Percentiles rank a stretch among this genome's conserved stretches.
phyloP scores from a whole-genome alignment of 2,888 invertebrate species.

The Hypselothyrea guttata region DNA sequence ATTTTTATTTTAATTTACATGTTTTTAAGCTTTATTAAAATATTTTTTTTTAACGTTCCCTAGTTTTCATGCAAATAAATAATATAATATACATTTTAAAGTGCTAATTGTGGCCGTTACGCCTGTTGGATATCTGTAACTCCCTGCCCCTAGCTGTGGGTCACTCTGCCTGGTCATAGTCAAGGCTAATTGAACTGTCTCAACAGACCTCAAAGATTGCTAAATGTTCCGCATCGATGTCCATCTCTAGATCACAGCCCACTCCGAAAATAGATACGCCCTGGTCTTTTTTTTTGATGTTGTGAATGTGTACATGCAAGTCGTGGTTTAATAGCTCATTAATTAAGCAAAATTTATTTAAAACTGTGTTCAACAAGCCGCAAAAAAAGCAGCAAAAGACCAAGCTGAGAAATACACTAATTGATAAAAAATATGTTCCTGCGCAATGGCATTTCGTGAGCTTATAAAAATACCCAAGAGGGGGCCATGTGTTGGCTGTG shows the following conservation, averaged over 20 bases:
- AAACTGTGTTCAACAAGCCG: slow-evolving; percentile 62
- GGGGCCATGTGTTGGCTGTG: slow-evolving; percentile 17
- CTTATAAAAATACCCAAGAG: not conserved
- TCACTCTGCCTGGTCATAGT: slow-evolving; percentile 22
- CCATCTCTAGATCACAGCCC: slow-evolving; percentile 47
- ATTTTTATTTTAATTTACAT: no score
- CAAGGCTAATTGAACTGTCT: slow-evolving; percentile 38
- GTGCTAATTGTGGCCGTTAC: not conserved
- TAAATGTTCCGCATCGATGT: slow-evolving; percentile 42
- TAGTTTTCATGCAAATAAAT: no score
- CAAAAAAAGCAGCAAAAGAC: slow-evolving; percentile 26
- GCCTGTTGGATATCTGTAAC: not conserved
- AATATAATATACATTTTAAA: no score
- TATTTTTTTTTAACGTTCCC: no score
- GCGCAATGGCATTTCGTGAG: slow-evolving; percentile 13
- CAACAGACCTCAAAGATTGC: slow-evolving; percentile 25
- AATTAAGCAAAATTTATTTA: slow-evolving; percentile 55
- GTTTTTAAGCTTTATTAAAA: no score
- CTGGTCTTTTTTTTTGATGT: slow-evolving; percentile 33
- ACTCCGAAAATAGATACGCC: slow-evolving; percentile 47
- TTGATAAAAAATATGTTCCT: slow-evolving; percentile 60
- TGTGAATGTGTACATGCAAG: slow-evolving; percentile 13
- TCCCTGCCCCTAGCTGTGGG: no score
- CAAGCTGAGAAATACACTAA: slow-evolving; percentile 47
- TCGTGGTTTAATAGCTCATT: slow-evolving; percentile 57